Evolutionary conservation across 2,888 invertebrate species (phyloP).

Genomic region (Sceliomorpha sp.): DNA sequence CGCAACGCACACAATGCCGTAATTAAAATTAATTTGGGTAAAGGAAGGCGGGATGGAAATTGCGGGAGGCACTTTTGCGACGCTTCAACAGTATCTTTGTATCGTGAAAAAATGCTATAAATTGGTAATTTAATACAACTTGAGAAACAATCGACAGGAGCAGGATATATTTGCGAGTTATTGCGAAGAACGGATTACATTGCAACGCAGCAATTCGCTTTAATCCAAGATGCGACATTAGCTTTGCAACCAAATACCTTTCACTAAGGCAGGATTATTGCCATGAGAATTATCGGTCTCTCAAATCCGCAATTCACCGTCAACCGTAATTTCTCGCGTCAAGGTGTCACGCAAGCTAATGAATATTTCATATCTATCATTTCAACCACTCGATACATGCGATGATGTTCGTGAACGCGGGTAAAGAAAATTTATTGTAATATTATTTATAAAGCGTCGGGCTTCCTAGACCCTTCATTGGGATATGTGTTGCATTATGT

Average conservation of each 20-base stretch:
- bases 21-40: conserved; percentile 17
- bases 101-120: conserved; percentile 5
- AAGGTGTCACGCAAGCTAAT: conserved; percentile 16
- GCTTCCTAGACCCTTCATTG: too few relatives aligned
- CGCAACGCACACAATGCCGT: conserved; percentile 5
- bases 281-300: conserved; percentile 10
- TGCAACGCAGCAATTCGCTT: not conserved
- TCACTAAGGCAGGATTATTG: conserved; percentile 11
- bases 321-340: conserved; percentile 16
- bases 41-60: conserved; percentile 3
- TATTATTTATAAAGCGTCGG: conserved; percentile 3
- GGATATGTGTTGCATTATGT: too few relatives aligned
- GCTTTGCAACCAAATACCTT: conserved; percentile 7
- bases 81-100: conserved; percentile 1
- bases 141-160: conserved; percentile 11
- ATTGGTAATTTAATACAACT: not conserved
- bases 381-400: conserved; percentile 4
- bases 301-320: conserved; percentile 20
- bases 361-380: conserved; percentile 16
- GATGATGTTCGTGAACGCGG: not conserved
- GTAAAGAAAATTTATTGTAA: conserved; percentile 10
- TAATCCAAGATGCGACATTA: conserved; percentile 12
- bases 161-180: conserved; percentile 3
- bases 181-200: not conserved
- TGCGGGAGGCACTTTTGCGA: conserved; percentile 12